Base-by-base conservation (phyloP, 2,113 vertebrate genomes). In the Benitochromis conjunctus region DNA sequence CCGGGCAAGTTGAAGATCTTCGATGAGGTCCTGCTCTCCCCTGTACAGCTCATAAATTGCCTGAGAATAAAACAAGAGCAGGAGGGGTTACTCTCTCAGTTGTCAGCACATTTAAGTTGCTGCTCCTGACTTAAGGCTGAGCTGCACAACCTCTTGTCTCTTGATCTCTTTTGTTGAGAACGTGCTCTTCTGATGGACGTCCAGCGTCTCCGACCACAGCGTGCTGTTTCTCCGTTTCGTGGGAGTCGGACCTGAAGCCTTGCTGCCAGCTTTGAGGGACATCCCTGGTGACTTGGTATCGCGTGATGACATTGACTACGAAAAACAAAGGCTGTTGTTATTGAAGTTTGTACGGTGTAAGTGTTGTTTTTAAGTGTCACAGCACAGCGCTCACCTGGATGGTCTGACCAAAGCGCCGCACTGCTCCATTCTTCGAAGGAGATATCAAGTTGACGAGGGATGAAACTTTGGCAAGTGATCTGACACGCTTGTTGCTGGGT, bases 371-470 rank as follows among this genome's bases (percentile, higher is more conserved):
- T 29, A 7, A 18, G 16, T 16, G 53, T 9, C 19, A 3, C 38
- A 11, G 31, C 8, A 4, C 10, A 0, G 93, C 94, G 94, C 96
- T 51, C 4, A 99, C 99, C 97, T 99, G 99, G 84, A 99, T 97
- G 4, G 97, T 98, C 91, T 99, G 98, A 60, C 99, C 98, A 24
- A 99, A 99, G 74, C 98, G 98, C 1, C 97, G 97, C 84, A 99
- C 98, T 0, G 98, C 98, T 89, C 98, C 98, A 96, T 98, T 99
- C 95, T 98, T 98, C 79, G 98, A 98, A 7, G 99, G 99, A 46
- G 99, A 99, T 86, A 99, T 99, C 89, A 99, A 95, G 95, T 97
- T 99, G 29, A 99, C 98, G 76, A 99, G 96, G 43, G 99, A 99
- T 12, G 98, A 98, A 92, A 99, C 98, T 90, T 98, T 97, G 31